Percentiles rank a stretch among this genome's conserved stretches.
These are phyloP conservation scores for Eleginops maclovinus DNA, from an alignment of 2,113 vertebrate genomes.

Conservation along the genomic window DNA sequence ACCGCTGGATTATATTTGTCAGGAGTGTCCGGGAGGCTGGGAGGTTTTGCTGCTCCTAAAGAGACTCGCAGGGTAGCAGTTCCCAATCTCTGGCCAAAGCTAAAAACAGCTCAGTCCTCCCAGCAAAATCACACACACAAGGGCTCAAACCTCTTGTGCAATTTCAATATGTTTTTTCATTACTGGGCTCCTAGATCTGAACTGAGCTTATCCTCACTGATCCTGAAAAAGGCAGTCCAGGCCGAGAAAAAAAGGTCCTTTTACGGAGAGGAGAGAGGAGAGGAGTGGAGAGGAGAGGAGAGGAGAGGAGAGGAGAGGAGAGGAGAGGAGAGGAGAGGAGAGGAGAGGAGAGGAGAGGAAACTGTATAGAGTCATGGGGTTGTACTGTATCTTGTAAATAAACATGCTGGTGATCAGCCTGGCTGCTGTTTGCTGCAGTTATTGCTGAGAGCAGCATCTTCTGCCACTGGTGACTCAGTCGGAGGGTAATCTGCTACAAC, in stretches of 20 bases:
- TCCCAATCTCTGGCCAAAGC: constrained; percentile 51
- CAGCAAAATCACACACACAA: constrained; percentile 30
- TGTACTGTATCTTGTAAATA: constrained; percentile 15
- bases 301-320: background rate
- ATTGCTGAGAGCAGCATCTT: constrained; percentile 65
- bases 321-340: constrained; percentile 4
- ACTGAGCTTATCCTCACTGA: constrained; percentile 51
- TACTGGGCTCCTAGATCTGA: constrained; percentile 52
- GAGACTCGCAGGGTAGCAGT: constrained; percentile 24
- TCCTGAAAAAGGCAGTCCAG: constrained; percentile 49
- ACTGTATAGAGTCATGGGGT: background rate
- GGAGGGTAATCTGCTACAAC: constrained; percentile 46
- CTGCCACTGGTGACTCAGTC: constrained; percentile 45
- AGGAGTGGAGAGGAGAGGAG: background rate
- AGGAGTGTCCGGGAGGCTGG: constrained; percentile 14
- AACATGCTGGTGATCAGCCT: constrained; percentile 16
- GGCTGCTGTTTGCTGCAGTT: constrained; percentile 25
- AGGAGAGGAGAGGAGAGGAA: background rate
- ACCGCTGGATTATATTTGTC: background rate
- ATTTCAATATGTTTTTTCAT: constrained; percentile 70
- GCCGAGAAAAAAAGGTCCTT: constrained; percentile 50
- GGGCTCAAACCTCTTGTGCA: constrained; percentile 58
- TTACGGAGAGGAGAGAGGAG: constrained; percentile 43
- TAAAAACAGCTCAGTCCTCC: constrained; percentile 67
- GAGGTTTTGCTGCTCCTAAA: constrained; percentile 29